These are phyloP conservation scores for Chironomus riparius DNA, from an alignment of 2,888 invertebrate species.

Conservation along the genomic window DNA sequence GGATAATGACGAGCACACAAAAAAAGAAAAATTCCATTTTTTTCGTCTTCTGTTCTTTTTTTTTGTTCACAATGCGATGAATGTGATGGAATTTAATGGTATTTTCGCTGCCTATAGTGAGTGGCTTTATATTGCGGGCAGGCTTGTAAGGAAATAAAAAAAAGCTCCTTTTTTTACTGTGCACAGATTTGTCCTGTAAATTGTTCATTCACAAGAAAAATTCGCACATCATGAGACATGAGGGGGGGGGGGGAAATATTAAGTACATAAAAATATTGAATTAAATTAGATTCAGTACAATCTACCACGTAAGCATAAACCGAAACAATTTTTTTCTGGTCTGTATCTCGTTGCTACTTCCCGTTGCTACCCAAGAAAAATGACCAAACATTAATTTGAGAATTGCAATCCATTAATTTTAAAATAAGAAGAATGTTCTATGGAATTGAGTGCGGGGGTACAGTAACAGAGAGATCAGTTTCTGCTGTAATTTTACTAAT, in stretches of 20 bases:
- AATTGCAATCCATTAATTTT: conserved; percentile 1
- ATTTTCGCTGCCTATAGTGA: conserved; percentile 12
- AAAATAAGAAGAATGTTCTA: background rate
- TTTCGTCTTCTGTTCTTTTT: background rate
- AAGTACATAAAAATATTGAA: too few relatives aligned
- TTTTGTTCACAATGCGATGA: conserved; percentile 1
- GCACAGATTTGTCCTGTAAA: background rate
- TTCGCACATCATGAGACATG: background rate
- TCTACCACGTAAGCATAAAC: too few relatives aligned
- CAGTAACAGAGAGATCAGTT: background rate
- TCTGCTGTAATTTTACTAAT: background rate
- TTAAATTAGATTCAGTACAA: too few relatives aligned
- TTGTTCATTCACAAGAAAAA: background rate
- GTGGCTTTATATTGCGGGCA: background rate
- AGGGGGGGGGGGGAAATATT: background rate
- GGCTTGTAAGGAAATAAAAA: background rate
- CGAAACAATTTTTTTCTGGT: too few relatives aligned
- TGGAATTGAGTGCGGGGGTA: too few relatives aligned
- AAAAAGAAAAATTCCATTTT: background rate
- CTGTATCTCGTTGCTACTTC: too few relatives aligned
- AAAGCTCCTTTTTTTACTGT: background rate
- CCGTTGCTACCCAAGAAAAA: background rate
- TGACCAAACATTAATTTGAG: conserved; percentile 6
- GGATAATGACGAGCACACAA: conserved; percentile 1
- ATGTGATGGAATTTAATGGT: conserved; percentile 20